phyloP scores from a whole-genome alignment of 2,888 invertebrate species.

The Psylliodes chrysocephalus region DNA sequence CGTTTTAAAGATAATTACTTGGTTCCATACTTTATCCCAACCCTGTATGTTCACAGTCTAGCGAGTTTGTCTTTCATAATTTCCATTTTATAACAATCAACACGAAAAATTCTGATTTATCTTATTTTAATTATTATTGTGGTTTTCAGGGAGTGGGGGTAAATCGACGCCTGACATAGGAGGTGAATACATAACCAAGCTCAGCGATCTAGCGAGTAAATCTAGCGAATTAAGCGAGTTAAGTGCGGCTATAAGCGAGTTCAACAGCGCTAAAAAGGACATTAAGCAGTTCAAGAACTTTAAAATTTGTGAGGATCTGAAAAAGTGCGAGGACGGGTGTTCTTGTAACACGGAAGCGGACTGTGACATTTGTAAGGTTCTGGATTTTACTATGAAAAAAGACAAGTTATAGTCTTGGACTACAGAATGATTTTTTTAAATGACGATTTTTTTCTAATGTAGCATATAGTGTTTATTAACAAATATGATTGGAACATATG shows the following conservation, averaged over 20 bases:
- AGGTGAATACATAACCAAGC: constrained; percentile 36
- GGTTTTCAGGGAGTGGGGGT: constrained; percentile 3
- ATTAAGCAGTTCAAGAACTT: constrained; percentile 61
- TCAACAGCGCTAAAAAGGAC: constrained; percentile 57
- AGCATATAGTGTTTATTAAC: no score
- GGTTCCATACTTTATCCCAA: no score
- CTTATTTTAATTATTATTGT: background rate
- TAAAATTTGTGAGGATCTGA: constrained; percentile 62
- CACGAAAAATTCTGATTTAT: constrained; percentile 40
- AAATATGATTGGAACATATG: no score
- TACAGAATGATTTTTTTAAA: background rate
- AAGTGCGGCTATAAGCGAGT: constrained; percentile 50
- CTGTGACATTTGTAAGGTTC: constrained; percentile 63
- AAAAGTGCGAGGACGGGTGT: constrained; percentile 62
- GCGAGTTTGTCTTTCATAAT: no score
- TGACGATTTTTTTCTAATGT: no score
- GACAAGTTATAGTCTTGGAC: constrained; percentile 57
- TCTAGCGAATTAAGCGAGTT: constrained; percentile 43
- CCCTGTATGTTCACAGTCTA: no score
- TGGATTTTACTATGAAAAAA: constrained; percentile 63
- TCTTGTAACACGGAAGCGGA: constrained; percentile 62
- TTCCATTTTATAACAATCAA: no score
- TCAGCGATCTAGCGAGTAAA: constrained; percentile 35
- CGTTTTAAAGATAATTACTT: no score
- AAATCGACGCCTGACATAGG: constrained; percentile 12